Evolutionary conservation across 2,113 vertebrate species (phyloP).

Genomic region (Tragelaphus scriptus): DNA sequence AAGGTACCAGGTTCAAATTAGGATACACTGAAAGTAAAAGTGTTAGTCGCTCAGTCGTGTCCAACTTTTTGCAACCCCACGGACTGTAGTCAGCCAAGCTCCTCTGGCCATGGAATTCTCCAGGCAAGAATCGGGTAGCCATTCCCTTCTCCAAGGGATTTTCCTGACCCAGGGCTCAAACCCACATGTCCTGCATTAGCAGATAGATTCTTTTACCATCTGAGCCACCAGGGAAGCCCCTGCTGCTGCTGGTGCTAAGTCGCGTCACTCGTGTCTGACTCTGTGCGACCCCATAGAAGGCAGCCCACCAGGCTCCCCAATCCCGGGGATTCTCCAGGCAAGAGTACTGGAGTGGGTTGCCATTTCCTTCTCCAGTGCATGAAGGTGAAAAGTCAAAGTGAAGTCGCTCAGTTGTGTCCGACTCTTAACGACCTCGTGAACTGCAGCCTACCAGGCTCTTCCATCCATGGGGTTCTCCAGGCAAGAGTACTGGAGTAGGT

Average conservation of each 20-base stretch:
- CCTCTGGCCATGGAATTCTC: background rate
- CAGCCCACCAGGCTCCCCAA: no score
- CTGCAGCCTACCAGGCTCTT: no score
- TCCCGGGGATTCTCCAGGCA: no score
- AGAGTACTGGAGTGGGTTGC: no score
- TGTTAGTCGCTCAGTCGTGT: background rate
- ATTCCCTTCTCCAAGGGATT: background rate
- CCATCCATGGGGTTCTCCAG: no score
- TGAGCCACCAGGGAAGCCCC: background rate
- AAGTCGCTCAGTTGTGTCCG: no score
- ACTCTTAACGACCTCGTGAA: no score
- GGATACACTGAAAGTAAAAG: background rate
- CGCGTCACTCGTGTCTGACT: no score
- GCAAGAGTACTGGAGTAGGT: no score
- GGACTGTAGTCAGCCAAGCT: background rate
- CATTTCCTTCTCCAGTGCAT: no score
- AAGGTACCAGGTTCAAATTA: background rate
- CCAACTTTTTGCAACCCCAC: background rate
- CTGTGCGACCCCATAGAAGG: no score
- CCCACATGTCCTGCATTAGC: background rate
- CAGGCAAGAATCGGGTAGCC: background rate
- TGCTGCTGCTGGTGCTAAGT: background rate
- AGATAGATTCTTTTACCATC: background rate
- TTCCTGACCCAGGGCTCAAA: background rate
- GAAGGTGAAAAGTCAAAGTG: no score